Conservation (phyloP, 2,113 vertebrate genomes). For the Motacilla tschutschensis region DNA sequence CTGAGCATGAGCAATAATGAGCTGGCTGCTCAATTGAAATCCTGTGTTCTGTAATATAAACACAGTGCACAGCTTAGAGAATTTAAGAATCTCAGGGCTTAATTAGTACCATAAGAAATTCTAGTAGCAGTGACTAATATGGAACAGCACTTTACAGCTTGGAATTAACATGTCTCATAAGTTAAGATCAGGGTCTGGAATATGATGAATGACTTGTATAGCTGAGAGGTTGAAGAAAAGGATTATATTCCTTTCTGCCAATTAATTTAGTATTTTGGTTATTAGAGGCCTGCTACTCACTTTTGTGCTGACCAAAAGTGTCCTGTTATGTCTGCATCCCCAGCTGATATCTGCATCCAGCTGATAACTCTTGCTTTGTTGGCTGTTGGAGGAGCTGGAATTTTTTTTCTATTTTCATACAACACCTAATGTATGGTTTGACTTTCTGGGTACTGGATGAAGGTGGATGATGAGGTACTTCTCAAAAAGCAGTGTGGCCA, state of each 20-base stretch:
- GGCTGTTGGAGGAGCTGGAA: neutral
- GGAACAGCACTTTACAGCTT: neutral
- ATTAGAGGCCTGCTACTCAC: neutral
- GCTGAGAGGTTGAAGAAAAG: neutral
- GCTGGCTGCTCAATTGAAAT: slow-evolving; percentile 11
- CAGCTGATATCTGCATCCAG: neutral
- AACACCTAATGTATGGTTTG: neutral
- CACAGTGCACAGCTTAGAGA: neutral
- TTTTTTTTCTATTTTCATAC: neutral
- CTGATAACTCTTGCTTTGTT: neutral
- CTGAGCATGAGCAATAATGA: slow-evolving; percentile 14
- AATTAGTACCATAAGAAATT: slow-evolving; percentile 14
- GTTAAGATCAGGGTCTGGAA: neutral
- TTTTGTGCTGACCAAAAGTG: neutral
- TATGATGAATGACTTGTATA: neutral
- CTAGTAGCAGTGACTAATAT: neutral
- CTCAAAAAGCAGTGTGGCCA: neutral
- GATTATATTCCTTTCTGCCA: neutral
- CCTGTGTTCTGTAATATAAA: neutral
- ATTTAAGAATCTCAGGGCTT: neutral
- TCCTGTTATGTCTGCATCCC: neutral
- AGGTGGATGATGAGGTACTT: neutral
- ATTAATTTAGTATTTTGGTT: neutral
- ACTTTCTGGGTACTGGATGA: neutral
- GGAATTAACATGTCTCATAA: neutral